Conservation (phyloP, 2,797 vertebrate species). For the Alexandromys oeconomus region DNA sequence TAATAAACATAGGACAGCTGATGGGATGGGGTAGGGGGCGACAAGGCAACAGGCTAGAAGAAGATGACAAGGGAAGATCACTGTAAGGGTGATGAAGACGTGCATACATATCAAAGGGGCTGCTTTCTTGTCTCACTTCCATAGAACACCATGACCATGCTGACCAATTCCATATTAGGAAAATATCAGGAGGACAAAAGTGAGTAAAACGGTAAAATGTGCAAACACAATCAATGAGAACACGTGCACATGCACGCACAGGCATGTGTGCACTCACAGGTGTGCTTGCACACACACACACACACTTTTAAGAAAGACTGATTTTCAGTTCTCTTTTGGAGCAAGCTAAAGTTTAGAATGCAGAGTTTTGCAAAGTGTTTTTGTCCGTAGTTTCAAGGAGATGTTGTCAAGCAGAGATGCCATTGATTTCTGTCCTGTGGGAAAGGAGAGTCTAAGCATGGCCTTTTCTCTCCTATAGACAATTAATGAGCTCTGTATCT, state of each 20-base stretch:
- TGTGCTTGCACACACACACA: background rate
- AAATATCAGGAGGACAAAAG: background rate
- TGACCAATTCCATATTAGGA: background rate
- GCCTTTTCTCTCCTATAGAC: background rate
- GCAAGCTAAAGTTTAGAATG: background rate
- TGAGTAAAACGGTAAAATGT: background rate
- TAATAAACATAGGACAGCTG: background rate
- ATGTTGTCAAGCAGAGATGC: background rate
- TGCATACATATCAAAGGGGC: background rate
- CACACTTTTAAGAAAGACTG: background rate
- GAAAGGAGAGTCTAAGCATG: background rate
- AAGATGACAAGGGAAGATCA: background rate
- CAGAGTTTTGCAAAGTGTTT: background rate
- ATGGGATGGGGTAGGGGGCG: background rate
- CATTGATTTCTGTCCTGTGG: background rate
- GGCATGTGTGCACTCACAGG: background rate
- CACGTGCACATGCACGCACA: accelerated
- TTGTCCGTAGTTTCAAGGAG: background rate
- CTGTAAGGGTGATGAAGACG: too few relatives aligned
- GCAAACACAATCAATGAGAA: background rate
- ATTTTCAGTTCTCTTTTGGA: background rate
- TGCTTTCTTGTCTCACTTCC: background rate
- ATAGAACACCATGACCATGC: background rate
- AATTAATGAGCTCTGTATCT: background rate
- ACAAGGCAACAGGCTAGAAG: background rate